Evolutionary conservation across 2,113 vertebrate species (phyloP), one percentile per base, ranked within the genome.

Genomic region (Gymnogyps californianus): DNA sequence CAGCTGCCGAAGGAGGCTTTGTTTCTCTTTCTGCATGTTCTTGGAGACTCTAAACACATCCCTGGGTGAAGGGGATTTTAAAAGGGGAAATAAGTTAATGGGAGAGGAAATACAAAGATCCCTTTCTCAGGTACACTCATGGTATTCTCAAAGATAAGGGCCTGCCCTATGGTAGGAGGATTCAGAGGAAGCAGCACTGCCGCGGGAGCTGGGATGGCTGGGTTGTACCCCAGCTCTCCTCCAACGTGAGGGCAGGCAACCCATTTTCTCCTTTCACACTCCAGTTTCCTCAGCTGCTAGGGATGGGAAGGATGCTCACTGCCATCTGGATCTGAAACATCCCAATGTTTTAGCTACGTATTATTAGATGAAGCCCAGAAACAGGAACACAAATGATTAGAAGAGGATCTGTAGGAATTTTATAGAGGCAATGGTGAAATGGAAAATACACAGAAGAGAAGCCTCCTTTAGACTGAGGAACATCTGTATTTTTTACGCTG

Each of bases 1-100:
- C 93, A 99, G 98, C 76, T 99, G 99, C 86, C 98, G 98, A 17
- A 98, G 89, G 31, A 99, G 99, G 89, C 99, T 99, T 71, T 99
- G 98, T 71, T 99, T 99, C 97, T 99, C 99, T 80, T 99, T 99
- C 98, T 99, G 99, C 98, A 99, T 99, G 97, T 99, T 99, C 95
- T 97, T 98, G 21, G 99, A 99, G 74, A 99, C 99, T 38, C 98
- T 98, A 36, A 98, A 96, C 89, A 99, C 98, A 44, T 98, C 98
- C 94, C 99, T 99, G 96, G 11, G 49, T 11, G 15, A 46, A 66
- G 24, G 25, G 21, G 9, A 78, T 93, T 93, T 93, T 64, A 58
- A 90, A 82, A 40, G 38, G 34, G 10, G 10, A 87, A 92, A 47
- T 36, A 87, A 87, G 65, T 87, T 47, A 93, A 40, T 38, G 8